phyloP scores from a whole-genome alignment of 2,888 invertebrate species.

The Tetragnatha montana region DNA sequence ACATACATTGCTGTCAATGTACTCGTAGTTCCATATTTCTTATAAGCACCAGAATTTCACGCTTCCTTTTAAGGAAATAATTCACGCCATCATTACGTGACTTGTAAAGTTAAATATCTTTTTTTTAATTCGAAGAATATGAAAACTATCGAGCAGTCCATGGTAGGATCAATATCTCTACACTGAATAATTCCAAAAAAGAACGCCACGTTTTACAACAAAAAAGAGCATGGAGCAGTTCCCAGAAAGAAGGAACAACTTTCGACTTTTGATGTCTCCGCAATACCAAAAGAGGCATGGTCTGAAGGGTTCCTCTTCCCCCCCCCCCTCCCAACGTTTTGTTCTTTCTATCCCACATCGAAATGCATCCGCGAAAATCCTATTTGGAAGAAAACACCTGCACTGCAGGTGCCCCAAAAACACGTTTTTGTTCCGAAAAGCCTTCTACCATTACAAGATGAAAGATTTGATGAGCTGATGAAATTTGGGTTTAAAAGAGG shows the following conservation, averaged over 20 bases:
- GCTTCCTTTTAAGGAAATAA: too few species aligned
- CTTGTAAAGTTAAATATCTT: too few species aligned
- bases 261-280: not conserved
- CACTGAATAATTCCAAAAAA: too few species aligned
- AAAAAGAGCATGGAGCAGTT: not conserved
- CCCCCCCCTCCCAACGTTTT: not conserved
- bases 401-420: not conserved
- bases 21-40: too few species aligned
- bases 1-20: too few species aligned
- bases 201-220: not conserved
- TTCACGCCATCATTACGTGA: too few species aligned
- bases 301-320: not conserved
- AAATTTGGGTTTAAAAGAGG: not conserved
- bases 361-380: not conserved
- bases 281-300: not conserved
- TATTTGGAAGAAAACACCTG: slow-evolving; percentile 1
- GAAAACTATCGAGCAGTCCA: too few species aligned
- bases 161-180: too few species aligned
- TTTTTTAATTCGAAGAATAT: too few species aligned
- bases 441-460: not conserved
- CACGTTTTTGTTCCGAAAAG: not conserved
- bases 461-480: not conserved
- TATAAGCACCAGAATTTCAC: too few species aligned
- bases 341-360: not conserved
- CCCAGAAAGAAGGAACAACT: not conserved